A percentile compares a stretch with the other conserved stretches of the same genome.
phyloP scores from a whole-genome alignment of 1,140 invertebrate genomes.

The Lamellibrachia luymesi region DNA sequence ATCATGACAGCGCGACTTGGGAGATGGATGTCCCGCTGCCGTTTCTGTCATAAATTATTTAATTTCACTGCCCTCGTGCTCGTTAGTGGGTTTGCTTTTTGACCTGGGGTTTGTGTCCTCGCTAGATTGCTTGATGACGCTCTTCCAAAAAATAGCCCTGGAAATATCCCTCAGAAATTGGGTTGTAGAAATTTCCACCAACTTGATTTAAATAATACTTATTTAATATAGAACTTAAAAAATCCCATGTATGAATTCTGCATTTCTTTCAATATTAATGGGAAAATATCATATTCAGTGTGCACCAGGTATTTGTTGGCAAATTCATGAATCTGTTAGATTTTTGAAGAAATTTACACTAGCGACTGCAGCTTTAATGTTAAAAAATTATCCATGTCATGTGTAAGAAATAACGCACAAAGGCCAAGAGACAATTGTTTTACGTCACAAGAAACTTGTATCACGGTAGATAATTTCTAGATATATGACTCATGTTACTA shows the following conservation, averaged over 20 bases:
- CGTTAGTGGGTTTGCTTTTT: neutral
- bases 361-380: too few relatives aligned
- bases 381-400: too few relatives aligned
- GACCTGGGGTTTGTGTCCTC: neutral
- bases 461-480: too few relatives aligned
- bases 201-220: neutral
- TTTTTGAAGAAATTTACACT: too few relatives aligned
- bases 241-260: neutral
- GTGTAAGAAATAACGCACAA: too few relatives aligned
- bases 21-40: neutral
- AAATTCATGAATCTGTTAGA: neutral
- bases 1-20: neutral
- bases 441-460: too few relatives aligned
- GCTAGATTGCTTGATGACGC: neutral
- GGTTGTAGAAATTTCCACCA: neutral
- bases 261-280: neutral
- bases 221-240: neutral
- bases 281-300: too few relatives aligned
- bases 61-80: neutral
- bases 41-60: conserved; percentile 2
- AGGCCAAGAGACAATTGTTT: too few relatives aligned
- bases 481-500: too few relatives aligned
- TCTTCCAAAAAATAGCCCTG: neutral
- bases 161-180: neutral
- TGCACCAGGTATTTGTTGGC: too few relatives aligned